Conservation (phyloP, 2,888 invertebrate species). For the Nymphalis polychloros region DNA sequence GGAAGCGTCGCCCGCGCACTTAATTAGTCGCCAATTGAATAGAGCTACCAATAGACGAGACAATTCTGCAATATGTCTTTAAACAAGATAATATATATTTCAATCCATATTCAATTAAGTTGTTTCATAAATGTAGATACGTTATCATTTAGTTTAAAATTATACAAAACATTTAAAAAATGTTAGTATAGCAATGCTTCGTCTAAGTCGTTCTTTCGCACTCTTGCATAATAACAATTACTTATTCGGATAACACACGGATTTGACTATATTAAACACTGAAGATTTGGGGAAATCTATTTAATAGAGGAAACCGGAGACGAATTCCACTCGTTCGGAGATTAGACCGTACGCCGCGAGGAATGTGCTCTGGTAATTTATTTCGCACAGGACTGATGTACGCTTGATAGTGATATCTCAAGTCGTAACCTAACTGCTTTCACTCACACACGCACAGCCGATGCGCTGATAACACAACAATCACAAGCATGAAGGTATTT, state of each 20-base stretch:
- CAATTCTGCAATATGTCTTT: background rate
- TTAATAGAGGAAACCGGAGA: background rate
- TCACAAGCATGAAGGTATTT: background rate
- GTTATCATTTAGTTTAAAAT: too few species aligned
- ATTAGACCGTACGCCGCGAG: background rate
- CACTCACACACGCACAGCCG: background rate
- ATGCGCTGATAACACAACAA: constrained; percentile 8
- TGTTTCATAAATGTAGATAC: too few species aligned
- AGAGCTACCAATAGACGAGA: background rate
- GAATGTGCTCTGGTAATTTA: too few species aligned
- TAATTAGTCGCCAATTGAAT: background rate
- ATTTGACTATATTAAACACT: background rate
- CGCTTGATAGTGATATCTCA: too few species aligned
- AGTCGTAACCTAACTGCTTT: too few species aligned
- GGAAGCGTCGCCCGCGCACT: constrained; percentile 43
- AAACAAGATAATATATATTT: too few species aligned
- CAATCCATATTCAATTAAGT: too few species aligned
- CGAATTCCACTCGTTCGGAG: background rate
- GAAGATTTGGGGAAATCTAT: background rate
- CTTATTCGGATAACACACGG: background rate
- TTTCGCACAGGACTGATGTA: too few species aligned
- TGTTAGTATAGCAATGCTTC: background rate
- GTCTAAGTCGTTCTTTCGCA: background rate
- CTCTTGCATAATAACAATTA: background rate
- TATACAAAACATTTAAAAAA: too few species aligned